These are phyloP conservation scores for Spizella passerina DNA, from an alignment of 2,797 vertebrate genomes.

Conservation along the genomic window DNA sequence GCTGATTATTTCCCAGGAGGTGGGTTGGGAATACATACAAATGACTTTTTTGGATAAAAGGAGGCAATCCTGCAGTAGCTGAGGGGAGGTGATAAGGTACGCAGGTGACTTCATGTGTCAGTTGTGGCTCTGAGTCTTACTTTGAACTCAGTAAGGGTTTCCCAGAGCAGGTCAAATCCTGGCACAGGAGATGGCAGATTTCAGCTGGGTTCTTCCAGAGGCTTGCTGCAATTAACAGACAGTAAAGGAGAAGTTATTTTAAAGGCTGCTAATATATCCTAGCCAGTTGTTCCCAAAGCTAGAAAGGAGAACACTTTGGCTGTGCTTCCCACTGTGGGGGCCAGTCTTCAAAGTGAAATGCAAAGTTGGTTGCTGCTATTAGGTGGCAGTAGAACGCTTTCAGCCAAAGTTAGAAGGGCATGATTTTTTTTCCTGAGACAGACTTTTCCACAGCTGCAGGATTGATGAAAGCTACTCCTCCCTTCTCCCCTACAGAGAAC, in stretches of 20 bases:
- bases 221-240: background rate
- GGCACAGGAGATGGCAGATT: background rate
- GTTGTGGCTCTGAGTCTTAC: background rate
- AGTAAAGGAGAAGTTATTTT: background rate
- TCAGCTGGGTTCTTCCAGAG: background rate
- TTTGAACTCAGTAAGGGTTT: background rate
- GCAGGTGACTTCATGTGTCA: background rate
- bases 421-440: background rate
- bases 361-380: conserved; percentile 49
- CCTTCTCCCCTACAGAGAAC: background rate
- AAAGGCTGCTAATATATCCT: background rate
- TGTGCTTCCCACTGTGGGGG: background rate
- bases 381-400: conserved; percentile 60
- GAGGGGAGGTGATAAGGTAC: background rate
- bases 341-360: background rate
- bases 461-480: background rate
- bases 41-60: background rate
- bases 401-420: background rate
- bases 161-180: background rate
- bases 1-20: background rate
- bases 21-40: background rate
- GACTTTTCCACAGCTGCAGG: conserved; percentile 2
- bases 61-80: background rate
- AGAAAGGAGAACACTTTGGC: background rate
- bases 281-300: background rate